Percentiles rank a stretch among this genome's conserved stretches.
Conservation (phyloP, 1,140 invertebrate species). For the Tetramorium alpestre region DNA sequence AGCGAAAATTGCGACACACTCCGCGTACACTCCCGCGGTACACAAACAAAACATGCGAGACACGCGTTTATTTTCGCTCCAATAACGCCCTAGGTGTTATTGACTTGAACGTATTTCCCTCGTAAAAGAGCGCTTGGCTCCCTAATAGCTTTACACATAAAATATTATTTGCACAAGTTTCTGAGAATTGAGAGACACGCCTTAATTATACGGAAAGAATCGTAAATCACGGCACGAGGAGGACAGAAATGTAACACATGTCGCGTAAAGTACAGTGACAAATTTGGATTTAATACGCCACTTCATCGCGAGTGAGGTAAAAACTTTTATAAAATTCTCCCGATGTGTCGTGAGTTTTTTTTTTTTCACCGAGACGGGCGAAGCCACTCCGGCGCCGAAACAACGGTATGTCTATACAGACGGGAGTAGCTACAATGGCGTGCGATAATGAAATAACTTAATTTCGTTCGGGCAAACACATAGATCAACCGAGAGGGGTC, state of each 20-base stretch:
- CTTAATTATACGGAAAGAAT: not conserved
- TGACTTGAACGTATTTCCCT: not conserved
- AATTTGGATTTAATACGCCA: slow-evolving; percentile 2
- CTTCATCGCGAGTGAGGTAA: slow-evolving; percentile 1
- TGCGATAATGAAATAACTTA: slow-evolving; percentile 75
- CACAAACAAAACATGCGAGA: not conserved
- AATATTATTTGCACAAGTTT: not conserved
- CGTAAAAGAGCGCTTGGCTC: not conserved
- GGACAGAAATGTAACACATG: not conserved
- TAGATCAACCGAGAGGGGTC: slow-evolving; percentile 66
- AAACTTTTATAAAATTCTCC: slow-evolving; percentile 17
- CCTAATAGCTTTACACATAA: not conserved
- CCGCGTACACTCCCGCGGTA: not conserved
- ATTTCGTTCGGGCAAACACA: slow-evolving; percentile 72
- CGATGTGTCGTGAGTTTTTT: slow-evolving; percentile 1
- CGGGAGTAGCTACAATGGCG: slow-evolving; percentile 28
- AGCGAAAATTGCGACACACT: slow-evolving; percentile 13
- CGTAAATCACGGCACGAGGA: not conserved
- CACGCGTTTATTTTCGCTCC: not conserved
- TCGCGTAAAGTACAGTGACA: not conserved
- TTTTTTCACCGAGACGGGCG: slow-evolving; percentile 16
- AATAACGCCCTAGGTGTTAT: not conserved
- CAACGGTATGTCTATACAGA: slow-evolving; percentile 48
- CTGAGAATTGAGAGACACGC: not conserved
- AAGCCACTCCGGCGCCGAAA: slow-evolving; percentile 70